Percentiles rank a stretch among this genome's conserved stretches.
Conservation (phyloP, 2,113 vertebrate species). For the Stigmatopora nigra region DNA sequence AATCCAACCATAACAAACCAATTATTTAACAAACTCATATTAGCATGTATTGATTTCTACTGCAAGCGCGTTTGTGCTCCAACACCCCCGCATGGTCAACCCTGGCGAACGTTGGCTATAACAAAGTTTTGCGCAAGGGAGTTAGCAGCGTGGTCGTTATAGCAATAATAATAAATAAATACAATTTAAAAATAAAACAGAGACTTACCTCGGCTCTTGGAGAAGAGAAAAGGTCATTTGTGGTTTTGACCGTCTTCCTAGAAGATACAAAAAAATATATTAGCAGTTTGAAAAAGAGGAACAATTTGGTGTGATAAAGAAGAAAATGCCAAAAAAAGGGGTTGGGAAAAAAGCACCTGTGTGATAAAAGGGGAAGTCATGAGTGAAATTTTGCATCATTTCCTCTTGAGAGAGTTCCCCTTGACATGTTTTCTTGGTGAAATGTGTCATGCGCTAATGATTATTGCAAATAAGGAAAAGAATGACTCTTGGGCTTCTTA, state of each 20-base stretch:
- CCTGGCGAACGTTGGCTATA: constrained; percentile 7
- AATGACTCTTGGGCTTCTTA: not conserved
- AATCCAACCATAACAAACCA: not conserved
- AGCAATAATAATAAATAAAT: constrained; percentile 31
- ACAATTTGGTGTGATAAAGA: not conserved
- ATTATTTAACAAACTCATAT: not conserved
- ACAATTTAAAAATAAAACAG: not conserved
- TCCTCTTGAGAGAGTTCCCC: constrained; percentile 42
- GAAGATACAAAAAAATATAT: constrained; percentile 9
- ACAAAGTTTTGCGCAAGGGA: constrained; percentile 9
- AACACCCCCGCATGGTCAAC: not conserved
- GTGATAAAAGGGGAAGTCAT: constrained; percentile 32
- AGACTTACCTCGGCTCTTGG: constrained; percentile 72
- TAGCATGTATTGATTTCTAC: not conserved
- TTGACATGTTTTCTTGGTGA: constrained; percentile 26
- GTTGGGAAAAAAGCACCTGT: not conserved
- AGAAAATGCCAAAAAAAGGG: not conserved
- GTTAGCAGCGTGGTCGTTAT: constrained; percentile 23
- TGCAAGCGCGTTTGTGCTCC: constrained; percentile 18
- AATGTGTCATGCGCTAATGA: constrained; percentile 32
- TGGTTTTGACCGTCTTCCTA: constrained; percentile 67
- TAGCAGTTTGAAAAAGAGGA: not conserved
- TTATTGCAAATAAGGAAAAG: constrained; percentile 35
- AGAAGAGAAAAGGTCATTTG: constrained; percentile 68
- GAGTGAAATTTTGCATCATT: constrained; percentile 33